Percentiles rank a stretch among this genome's conserved stretches.
phyloP scores from a whole-genome alignment of 2,113 vertebrate genomes.

The Channa maculata region DNA sequence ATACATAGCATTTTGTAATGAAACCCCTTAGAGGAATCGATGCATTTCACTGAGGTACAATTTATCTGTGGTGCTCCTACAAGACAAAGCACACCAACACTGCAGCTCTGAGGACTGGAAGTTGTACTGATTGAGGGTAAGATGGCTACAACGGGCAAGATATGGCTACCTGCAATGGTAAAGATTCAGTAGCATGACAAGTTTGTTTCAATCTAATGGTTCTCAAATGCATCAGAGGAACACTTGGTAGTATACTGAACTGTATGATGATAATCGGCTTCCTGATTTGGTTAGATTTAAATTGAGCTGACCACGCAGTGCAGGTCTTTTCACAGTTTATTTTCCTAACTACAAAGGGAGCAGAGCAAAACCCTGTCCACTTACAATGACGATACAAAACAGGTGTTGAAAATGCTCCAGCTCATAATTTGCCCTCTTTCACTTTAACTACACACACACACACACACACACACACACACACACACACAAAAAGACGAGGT shows the following conservation, averaged over 20 bases:
- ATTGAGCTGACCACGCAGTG: not conserved
- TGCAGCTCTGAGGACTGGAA: conserved; percentile 32
- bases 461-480: not conserved
- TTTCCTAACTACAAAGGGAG: conserved; percentile 6
- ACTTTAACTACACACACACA: conserved; percentile 25
- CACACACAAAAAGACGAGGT: not conserved
- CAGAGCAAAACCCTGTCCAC: not conserved
- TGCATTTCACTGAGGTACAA: conserved; percentile 65
- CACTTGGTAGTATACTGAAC: not conserved
- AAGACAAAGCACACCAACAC: conserved; percentile 25
- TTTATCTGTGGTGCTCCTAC: conserved; percentile 36
- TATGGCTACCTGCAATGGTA: conserved; percentile 63
- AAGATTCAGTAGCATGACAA: conserved; percentile 63
- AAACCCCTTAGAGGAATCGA: conserved; percentile 40
- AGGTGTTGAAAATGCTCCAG: conserved; percentile 11
- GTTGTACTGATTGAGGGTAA: conserved; percentile 51
- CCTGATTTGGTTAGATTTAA: conserved; percentile 8
- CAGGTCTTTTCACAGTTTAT: not conserved
- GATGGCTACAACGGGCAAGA: conserved; percentile 62
- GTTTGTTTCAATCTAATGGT: not conserved
- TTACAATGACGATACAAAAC: not conserved
- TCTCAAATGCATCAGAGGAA: conserved; percentile 2
- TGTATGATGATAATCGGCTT: conserved; percentile 1
- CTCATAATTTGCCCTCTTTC: conserved; percentile 17
- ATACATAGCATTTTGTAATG: conserved; percentile 39